Base-by-base conservation (phyloP, 2,797 vertebrate genomes). In the Eulemur coronatus region DNA sequence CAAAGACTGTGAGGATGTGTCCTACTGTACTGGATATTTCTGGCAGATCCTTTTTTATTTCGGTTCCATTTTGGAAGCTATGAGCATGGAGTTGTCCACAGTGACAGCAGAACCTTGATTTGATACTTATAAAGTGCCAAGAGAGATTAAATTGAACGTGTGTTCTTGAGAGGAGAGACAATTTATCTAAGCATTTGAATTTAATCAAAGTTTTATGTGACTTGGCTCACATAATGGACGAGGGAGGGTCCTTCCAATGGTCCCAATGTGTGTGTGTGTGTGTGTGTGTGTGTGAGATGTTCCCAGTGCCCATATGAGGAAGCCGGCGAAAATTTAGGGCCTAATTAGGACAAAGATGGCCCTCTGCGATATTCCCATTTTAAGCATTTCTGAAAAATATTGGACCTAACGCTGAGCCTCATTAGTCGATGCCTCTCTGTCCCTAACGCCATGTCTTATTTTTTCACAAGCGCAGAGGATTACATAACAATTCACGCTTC, bases 401-500 rank as follows among this genome's bases (percentile, higher is more conserved):
- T 84, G 33, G 35, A 78, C 76, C 76, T 85, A 59, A 86, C 22
- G 41, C 88, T 50, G 5, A 84, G 57, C 20, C 76, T 85, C 63
- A 10, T 86, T 95, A 82, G 80, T 94, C 91, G 91, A 22, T 84
- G 57, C 61, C 28, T 65, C 11, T 26, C 48, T 63, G 38, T 41
- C 33, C 26, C n/a, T 30, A 67, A 2, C 22, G 22, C 43, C 43
- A 26, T 61, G 35, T 33, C 35, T 50, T 91, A 3, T 20, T 59
- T 52, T 28, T 91, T 81, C 57, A n/a, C 79, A 92, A 90, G 73
- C 76, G 84, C 26, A 43, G 63, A 90, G 12, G 79, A 94, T 97
- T 96, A 98, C 48, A 35, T 95, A 98, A 97, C 79, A 89, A 84
- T 91, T 81, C 75, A 1, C n/a, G 84, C 95, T 95, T 95, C 91